Evolutionary conservation across 1,140 invertebrate genomes (phyloP).

Genomic region (Scaptomyza montana): DNA sequence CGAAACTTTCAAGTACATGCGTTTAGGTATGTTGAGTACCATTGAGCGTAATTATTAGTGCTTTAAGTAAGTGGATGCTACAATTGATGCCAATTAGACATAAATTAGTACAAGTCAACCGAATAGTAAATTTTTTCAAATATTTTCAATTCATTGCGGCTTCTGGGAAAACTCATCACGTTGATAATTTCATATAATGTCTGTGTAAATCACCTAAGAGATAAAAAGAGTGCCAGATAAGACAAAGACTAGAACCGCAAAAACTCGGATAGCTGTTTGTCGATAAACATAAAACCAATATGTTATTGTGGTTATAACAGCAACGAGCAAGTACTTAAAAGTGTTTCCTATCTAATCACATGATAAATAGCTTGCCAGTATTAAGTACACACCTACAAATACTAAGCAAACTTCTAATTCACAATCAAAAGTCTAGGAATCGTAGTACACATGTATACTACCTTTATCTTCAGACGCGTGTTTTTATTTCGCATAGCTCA

Average conservation of each 20-base stretch:
- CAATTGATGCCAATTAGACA: conserved; percentile 8
- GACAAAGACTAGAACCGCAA: conserved; percentile 15
- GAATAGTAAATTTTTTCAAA: conserved; percentile 9
- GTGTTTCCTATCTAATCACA: conserved; percentile 64
- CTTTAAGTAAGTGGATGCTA: neutral
- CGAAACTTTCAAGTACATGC: too few species aligned
- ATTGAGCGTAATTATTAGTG: conserved; percentile 1
- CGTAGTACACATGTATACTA: neutral
- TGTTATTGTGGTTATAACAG: conserved; percentile 68
- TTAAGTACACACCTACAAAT: neutral
- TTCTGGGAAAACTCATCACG: conserved; percentile 44
- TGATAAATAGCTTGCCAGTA: conserved; percentile 5
- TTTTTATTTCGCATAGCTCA: conserved; percentile 31
- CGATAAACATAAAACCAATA: conserved; percentile 65
- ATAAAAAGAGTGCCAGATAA: conserved; percentile 46
- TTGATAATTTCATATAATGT: neutral
- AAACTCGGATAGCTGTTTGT: conserved; percentile 38
- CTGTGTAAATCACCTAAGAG: conserved; percentile 24
- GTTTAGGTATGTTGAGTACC: too few species aligned
- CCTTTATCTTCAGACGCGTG: neutral
- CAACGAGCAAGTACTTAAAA: conserved; percentile 22
- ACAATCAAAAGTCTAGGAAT: conserved; percentile 43
- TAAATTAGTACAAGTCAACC: neutral
- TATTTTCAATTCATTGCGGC: conserved; percentile 2
- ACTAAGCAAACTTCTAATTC: conserved; percentile 40